Conservation (phyloP, 2,113 vertebrate genomes). For the Alethe castanea region DNA sequence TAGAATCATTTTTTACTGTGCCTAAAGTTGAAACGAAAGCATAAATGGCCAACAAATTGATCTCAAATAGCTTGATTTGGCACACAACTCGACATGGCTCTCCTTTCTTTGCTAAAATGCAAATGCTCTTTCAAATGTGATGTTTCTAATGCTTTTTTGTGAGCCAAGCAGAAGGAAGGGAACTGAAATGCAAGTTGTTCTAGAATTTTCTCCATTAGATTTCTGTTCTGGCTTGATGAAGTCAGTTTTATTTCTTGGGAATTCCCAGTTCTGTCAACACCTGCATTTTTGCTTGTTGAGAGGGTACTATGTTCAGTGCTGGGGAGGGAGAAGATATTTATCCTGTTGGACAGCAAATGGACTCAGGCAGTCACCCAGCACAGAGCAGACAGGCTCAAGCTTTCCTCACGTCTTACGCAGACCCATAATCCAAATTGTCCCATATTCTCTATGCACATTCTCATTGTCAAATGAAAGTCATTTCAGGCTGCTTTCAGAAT, state of each 20-base stretch:
- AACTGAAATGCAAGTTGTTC: background rate
- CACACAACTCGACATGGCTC: fast-evolving
- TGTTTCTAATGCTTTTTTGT: background rate
- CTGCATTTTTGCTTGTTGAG: background rate
- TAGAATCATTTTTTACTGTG: background rate
- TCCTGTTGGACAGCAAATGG: fast-evolving
- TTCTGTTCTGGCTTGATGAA: background rate
- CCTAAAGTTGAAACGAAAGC: background rate
- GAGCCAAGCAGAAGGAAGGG: background rate
- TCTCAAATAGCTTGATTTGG: background rate
- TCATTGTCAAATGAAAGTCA: background rate
- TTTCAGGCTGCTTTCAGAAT: background rate
- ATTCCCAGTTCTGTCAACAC: background rate
- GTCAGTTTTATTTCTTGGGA: background rate
- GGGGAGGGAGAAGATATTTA: background rate
- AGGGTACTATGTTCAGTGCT: background rate
- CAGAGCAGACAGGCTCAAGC: background rate
- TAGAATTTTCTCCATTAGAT: background rate
- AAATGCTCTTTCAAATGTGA: background rate
- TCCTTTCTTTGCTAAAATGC: background rate
- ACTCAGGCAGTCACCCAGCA: background rate
- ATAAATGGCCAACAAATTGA: background rate
- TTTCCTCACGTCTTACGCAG: background rate
- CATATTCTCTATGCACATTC: background rate
- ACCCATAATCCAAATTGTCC: background rate